phyloP scores from a whole-genome alignment of 2,797 vertebrate species.

The Pangasius krempfi region DNA sequence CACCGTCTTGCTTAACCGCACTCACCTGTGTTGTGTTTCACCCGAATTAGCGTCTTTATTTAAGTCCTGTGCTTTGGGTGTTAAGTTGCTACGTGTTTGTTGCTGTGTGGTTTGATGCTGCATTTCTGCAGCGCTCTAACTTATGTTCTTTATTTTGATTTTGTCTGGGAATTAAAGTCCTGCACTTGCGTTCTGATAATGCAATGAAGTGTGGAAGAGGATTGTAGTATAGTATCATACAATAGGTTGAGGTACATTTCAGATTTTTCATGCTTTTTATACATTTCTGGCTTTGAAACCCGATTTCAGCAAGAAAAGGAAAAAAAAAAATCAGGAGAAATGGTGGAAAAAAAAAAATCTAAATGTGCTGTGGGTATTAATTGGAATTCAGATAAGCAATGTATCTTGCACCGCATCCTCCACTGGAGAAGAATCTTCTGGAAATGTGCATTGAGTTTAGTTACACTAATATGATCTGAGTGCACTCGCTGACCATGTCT shows the following conservation, averaged over 20 bases:
- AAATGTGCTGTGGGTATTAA: not conserved
- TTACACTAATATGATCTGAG: slow-evolving; percentile 15
- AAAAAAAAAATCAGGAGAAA: not conserved
- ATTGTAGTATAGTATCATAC: not conserved
- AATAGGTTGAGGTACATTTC: not conserved
- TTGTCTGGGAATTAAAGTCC: not conserved
- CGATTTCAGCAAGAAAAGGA: not conserved
- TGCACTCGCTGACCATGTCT: not conserved
- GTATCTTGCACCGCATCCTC: not conserved
- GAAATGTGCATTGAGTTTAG: not conserved
- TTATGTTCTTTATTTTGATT: not conserved
- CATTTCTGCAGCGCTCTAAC: too few relatives aligned
- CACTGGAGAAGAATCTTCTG: not conserved
- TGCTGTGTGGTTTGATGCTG: not conserved
- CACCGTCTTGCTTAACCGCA: not conserved
- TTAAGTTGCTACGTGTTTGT: not conserved
- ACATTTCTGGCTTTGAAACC: not conserved
- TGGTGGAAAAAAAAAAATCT: not conserved
- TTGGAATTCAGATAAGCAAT: not conserved
- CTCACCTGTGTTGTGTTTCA: not conserved
- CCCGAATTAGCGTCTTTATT: not conserved
- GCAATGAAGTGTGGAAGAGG: too few relatives aligned
- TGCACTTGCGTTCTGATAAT: not conserved
- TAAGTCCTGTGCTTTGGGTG: not conserved
- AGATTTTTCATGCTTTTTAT: not conserved